Evolutionary conservation across 2,888 invertebrate species (phyloP), one percentile per base, ranked within the genome.

Genomic region (Limnephilus marmoratus): DNA sequence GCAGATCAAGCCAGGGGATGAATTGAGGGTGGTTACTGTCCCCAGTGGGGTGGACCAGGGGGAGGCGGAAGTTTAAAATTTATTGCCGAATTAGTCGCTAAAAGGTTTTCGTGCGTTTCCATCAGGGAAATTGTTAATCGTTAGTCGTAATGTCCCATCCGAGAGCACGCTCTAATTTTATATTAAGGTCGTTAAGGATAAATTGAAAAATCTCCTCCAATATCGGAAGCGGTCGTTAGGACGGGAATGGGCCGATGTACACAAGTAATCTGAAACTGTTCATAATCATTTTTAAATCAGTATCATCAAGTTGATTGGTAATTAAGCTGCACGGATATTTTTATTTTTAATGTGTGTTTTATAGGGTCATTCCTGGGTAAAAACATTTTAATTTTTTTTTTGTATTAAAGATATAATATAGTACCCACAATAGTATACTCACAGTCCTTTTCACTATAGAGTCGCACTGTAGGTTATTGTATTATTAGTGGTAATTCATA

Each of bases 61-160:
- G 45, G 68, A 49, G 85, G 88, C 93, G 93, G 93, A 93, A 93
- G 92, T 92, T 92, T 91, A 93, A 93, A 92, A 93, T 93, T 93
- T 93, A 93, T 93, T 91, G 91, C 93, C 92, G 91, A 93, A 93
- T 93, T 93, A 93, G 93, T 92, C 85, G 92, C 93, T 93, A 93
- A 93, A 93, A 93, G 93, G 92, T 93, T 93, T 92, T 88, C 80
- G 81, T 45, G 91, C 81, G 53, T 88, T 86, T 29, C 85, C 90
- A 85, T 89, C 90, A 49, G 82, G 93, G 93, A 92, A 93, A 93
- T 93, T 92, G 92, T 89, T 89, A 89, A 92, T 93, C 86, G 90
- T 90, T 88, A 85, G 87, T n/a, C 85, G 90, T 92, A 81, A 92
- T 90, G 90, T 88, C 82, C 87, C 83, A 88, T 87, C 80, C 68